These are phyloP conservation scores for Hydractinia symbiolongicarpus DNA, from an alignment of 30 jellyfish, hydroid and myxozoan species.

Conservation along the genomic window DNA sequence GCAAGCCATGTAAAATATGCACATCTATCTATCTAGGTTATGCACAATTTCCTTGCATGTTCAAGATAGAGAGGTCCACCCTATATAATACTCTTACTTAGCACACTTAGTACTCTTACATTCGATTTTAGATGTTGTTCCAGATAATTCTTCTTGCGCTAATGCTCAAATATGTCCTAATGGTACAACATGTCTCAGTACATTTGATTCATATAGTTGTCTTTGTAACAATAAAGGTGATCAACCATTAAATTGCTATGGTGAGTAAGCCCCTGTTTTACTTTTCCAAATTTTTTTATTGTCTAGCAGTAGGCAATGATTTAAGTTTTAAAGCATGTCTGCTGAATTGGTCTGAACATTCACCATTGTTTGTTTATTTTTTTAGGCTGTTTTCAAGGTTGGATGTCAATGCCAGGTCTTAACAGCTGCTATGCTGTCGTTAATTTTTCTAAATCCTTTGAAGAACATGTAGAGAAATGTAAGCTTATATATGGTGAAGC, in stretches of 20 bases:
- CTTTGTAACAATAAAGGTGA: neutral
- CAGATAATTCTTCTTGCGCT: neutral
- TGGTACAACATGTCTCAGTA: neutral
- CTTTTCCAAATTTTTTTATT: neutral
- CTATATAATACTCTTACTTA: too few species aligned
- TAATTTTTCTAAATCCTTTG: neutral
- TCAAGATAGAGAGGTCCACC: too few species aligned
- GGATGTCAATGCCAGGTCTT: conserved; percentile 32
- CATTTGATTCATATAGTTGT: conserved; percentile 1
- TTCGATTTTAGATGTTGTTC: too few species aligned
- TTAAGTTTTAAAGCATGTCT: neutral
- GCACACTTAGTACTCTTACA: too few species aligned
- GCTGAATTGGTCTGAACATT: neutral
- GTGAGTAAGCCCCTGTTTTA: neutral
- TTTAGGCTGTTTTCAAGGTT: conserved; percentile 39
- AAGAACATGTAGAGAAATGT: neutral
- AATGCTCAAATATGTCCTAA: neutral
- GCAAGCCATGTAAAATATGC: too few species aligned
- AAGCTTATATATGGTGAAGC: conserved; percentile 5
- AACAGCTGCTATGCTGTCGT: conserved; percentile 15
- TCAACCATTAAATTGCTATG: conserved; percentile 6
- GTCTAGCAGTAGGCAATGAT: neutral
- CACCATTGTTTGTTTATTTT: neutral
- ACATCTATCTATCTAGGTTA: too few species aligned
- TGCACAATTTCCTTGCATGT: too few species aligned